Evolutionary conservation across 2,888 invertebrate species (phyloP), one percentile per base, ranked within the genome.

Genomic region (Nasonovia ribisnigri): DNA sequence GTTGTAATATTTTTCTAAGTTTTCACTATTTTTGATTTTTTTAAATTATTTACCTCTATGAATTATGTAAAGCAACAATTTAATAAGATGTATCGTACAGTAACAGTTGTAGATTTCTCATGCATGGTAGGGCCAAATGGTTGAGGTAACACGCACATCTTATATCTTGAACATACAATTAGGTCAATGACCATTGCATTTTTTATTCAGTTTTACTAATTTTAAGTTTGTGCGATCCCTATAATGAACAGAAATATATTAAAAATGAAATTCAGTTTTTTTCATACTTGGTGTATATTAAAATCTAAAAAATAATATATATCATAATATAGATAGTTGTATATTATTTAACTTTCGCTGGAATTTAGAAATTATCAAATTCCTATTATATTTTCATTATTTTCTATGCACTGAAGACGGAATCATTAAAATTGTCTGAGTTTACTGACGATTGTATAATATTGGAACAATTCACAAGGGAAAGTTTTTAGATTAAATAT

Each of bases 381-480:
- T 46, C 57, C 42, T 89, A 51, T 57, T 36, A 67, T 90, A 92
- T 86, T 43, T 88, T 84, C 26, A 60, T 48, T 90, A 90, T 57
- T 84, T 93, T 36, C 57, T 36, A 90, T 42, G 20, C 60, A 43
- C 89, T 86, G 84, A 90, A 90, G 43, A 90, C 43, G 24, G 84
- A 86, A 93, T 93, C 86, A 93, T 93, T 93, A 93, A 60, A 93
- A 86, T 86, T 46, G n/a, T 93, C 67, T 5, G 86, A 86, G 84
- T 93, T 90, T 90, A 93, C 93, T 29, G 84, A 90, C 90, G 86
- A 67, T 93, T 93, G 90, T 93, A 86, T 93, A 90, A 93, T 90
- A 60, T 90, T 57, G 89, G 93, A 90, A 93, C 93, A 93, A 90
- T 93, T 90, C 86, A 86, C 24, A 11, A 84, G 93, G 93, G 93